phyloP scores from a whole-genome alignment of 2,113 vertebrate genomes.

The Piaya cayana region DNA sequence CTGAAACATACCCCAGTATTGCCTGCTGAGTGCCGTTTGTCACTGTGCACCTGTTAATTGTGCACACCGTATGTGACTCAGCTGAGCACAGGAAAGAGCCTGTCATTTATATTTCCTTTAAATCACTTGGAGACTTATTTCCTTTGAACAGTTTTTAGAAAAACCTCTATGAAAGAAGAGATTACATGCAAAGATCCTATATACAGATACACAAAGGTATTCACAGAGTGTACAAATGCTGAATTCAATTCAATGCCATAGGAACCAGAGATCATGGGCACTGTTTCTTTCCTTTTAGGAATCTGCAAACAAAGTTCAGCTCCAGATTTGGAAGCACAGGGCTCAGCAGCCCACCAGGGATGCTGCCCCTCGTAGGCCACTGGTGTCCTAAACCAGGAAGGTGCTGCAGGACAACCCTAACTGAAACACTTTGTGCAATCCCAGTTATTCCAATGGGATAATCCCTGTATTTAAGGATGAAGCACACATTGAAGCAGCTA shows the following conservation, averaged over 20 bases:
- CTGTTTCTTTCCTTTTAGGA: neutral
- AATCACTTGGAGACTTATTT: neutral
- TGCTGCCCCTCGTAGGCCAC: too few species aligned
- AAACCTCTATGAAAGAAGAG: neutral
- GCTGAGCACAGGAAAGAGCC: neutral
- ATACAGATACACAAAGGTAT: neutral
- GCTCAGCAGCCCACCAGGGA: neutral
- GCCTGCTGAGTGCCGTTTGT: neutral
- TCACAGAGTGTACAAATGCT: neutral
- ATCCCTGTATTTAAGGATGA: neutral
- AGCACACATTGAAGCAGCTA: neutral
- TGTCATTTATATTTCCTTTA: neutral
- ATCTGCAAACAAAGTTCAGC: neutral
- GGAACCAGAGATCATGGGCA: neutral
- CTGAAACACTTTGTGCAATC: neutral
- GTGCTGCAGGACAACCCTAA: neutral
- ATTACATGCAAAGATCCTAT: neutral
- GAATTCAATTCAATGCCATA: neutral
- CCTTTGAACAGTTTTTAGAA: neutral
- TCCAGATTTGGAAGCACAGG: neutral
- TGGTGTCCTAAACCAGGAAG: neutral
- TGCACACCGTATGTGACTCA: neutral
- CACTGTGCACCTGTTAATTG: neutral
- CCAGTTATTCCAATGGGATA: neutral
- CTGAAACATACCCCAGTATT: neutral